Evolutionary conservation across 2,797 vertebrate species (phyloP).

Genomic region (Eulemur albifrons): DNA sequence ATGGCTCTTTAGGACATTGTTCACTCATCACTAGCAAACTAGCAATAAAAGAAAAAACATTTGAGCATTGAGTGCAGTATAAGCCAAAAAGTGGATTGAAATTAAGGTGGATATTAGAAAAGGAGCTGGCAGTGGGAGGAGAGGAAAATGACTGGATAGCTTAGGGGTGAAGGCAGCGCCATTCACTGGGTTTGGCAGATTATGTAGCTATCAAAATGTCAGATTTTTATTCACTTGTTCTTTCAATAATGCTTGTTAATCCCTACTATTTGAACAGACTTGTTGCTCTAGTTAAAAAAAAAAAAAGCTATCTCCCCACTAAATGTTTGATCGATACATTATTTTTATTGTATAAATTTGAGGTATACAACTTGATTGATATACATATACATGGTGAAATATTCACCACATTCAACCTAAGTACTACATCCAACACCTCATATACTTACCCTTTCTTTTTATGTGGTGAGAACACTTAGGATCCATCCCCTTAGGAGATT

Average conservation of each 20-base stretch:
- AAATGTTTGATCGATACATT: not conserved
- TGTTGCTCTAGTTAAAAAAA: not conserved
- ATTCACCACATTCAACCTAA: not conserved
- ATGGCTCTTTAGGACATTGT: no score
- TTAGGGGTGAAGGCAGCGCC: no score
- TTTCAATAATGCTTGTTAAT: not conserved
- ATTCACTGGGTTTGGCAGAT: not conserved
- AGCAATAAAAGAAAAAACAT: not conserved
- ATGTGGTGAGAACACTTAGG: not conserved
- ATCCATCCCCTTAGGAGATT: not conserved
- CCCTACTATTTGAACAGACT: rapidly evolving
- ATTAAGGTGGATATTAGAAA: rapidly evolving
- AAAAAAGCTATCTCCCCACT: not conserved
- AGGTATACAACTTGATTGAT: not conserved
- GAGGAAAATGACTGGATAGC: rapidly evolving
- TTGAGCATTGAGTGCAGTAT: not conserved
- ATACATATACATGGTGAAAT: not conserved
- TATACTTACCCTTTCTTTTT: not conserved
- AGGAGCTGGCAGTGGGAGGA: rapidly evolving
- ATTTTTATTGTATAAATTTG: not conserved
- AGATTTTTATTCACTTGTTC: not conserved
- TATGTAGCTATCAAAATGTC: not conserved
- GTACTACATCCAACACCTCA: not conserved
- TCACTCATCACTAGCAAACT: not conserved
- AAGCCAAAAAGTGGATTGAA: not conserved